Conservation (phyloP, 1,140 invertebrate species). For the Cherax destructor region DNA sequence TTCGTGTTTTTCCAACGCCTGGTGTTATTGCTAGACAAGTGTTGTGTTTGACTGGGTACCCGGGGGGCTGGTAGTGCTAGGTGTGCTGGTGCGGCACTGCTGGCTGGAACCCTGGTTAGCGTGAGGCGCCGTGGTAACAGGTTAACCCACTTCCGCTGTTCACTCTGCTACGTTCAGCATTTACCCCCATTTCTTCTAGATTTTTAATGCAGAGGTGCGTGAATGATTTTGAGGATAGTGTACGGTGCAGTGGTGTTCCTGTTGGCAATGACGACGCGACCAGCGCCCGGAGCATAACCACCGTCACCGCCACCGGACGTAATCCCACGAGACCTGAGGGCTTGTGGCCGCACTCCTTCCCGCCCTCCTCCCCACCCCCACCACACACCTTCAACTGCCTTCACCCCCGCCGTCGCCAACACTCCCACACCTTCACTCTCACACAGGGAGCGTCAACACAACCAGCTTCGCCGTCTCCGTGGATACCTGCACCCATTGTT, state of each 20-base stretch:
- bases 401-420: slow-evolving; percentile 16
- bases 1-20: too few species aligned
- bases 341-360: slow-evolving; percentile 29
- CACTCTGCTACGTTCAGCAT: too few species aligned
- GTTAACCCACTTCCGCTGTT: too few species aligned
- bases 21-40: too few species aligned
- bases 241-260: too few species aligned
- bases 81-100: background rate
- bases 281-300: background rate
- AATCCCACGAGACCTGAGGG: slow-evolving; percentile 32
- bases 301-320: slow-evolving; percentile 37
- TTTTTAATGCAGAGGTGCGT: background rate
- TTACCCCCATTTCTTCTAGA: too few species aligned
- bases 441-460: background rate
- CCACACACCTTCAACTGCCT: background rate
- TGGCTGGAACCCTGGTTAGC: background rate
- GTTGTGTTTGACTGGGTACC: background rate
- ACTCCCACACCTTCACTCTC: slow-evolving; percentile 21
- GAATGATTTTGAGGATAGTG: background rate
- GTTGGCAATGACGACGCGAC: background rate
- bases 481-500: background rate
- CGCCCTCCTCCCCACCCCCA: background rate
- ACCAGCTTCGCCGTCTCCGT: background rate
- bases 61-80: background rate
- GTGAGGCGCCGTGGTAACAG: background rate